A percentile compares a stretch with the other conserved stretches of the same genome.
Conservation (phyloP, 2,888 invertebrate genomes). For the Idaea aversata region DNA sequence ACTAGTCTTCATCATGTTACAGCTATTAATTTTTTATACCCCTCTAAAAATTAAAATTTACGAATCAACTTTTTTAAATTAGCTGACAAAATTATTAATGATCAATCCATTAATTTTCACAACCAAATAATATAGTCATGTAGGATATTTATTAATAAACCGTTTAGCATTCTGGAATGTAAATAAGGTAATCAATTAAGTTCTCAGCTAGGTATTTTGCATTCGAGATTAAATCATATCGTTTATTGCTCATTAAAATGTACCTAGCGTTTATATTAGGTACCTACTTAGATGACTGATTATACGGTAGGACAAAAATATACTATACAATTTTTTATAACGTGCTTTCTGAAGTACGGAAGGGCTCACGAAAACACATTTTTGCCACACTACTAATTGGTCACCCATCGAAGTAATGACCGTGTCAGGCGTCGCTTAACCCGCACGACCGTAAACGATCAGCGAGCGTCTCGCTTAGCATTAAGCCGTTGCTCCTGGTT, state of each 20-base stretch:
- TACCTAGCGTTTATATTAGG: neutral
- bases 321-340: too few species aligned
- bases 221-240: neutral
- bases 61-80: neutral
- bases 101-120: neutral
- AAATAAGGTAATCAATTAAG: neutral
- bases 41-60: neutral
- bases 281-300: too few species aligned
- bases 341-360: too few species aligned
- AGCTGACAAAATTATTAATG: neutral
- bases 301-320: too few species aligned
- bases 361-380: too few species aligned
- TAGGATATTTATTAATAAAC: neutral
- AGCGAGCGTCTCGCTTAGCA: too few species aligned
- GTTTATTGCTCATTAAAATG: neutral
- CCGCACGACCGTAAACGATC: too few species aligned
- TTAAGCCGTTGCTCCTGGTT: too few species aligned
- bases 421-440: too few species aligned
- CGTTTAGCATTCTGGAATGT: neutral
- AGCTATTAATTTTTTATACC: neutral
- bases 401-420: too few species aligned
- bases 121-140: neutral
- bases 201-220: neutral
- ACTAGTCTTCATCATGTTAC: neutral
- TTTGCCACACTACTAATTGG: too few species aligned